A percentile compares a stretch with the other conserved stretches of the same genome.
These are phyloP conservation scores for Apis mellifera DNA, from an alignment of 1,140 invertebrate genomes.

Conservation along the genomic window DNA sequence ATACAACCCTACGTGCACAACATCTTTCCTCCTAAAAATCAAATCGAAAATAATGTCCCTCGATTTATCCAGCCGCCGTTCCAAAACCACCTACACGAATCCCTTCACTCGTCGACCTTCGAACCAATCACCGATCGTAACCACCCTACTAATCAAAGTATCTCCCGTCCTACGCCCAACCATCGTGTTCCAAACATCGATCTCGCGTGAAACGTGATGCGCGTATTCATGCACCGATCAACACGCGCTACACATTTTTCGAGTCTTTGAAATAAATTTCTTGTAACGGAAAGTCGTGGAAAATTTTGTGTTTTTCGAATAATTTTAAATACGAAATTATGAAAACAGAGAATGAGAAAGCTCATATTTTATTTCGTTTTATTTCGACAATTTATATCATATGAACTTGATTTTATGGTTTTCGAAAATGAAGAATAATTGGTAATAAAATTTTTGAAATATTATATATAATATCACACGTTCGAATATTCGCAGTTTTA, in stretches of 20 bases:
- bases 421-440: no score
- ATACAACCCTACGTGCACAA: background rate
- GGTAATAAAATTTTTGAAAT: no score
- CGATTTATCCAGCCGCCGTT: background rate
- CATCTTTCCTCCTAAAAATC: background rate
- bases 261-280: background rate
- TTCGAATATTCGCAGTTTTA: no score
- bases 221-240: background rate
- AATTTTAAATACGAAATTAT: no score
- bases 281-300: no score
- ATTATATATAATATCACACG: no score
- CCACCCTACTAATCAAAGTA: slow-evolving; percentile 22
- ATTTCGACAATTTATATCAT: no score
- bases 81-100: background rate
- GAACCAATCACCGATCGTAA: background rate
- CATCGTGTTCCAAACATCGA: slow-evolving; percentile 1
- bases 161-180: background rate
- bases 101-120: background rate
- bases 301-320: no score
- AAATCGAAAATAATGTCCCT: background rate
- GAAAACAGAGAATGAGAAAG: no score
- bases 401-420: no score
- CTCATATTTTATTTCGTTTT: no score
- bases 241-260: no score
- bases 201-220: background rate